A percentile compares a stretch with the other conserved stretches of the same genome.
Evolutionary conservation across 2,888 invertebrate genomes (phyloP).

Genomic region (Stenolophus ochropezus): DNA sequence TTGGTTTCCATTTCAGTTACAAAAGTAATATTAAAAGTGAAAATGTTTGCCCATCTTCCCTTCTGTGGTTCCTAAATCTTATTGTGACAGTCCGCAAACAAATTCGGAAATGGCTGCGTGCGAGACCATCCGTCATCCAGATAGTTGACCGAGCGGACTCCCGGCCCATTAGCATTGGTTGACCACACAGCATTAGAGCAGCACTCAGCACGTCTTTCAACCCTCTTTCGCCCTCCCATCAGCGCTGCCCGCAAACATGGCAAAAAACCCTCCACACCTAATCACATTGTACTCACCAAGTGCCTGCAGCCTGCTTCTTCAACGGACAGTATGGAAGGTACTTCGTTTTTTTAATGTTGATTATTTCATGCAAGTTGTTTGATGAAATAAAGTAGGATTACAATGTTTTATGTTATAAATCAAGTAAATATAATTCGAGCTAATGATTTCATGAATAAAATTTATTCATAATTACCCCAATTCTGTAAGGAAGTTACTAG

Average conservation of each 20-base stretch:
- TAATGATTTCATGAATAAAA: too few species aligned
- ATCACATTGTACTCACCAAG: constrained; percentile 48
- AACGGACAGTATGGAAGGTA: too few species aligned
- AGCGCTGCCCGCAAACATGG: constrained; percentile 15
- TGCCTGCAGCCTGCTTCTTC: too few species aligned
- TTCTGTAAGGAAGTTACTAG: too few species aligned
- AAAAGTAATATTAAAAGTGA: neutral
- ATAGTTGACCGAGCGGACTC: constrained; percentile 47
- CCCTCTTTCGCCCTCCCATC: constrained; percentile 33
- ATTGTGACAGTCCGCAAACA: constrained; percentile 34
- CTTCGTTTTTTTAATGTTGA: too few species aligned
- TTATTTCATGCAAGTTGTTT: too few species aligned
- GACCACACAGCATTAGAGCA: constrained; percentile 46
- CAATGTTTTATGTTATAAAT: too few species aligned
- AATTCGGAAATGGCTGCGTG: neutral
- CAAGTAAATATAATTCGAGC: too few species aligned
- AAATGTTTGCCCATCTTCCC: neutral
- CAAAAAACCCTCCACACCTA: constrained; percentile 4
- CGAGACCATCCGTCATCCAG: constrained; percentile 48
- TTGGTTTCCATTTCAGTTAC: too few species aligned
- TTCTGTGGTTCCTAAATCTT: constrained; percentile 6
- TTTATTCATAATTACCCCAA: too few species aligned
- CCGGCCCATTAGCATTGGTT: constrained; percentile 53
- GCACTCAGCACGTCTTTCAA: constrained; percentile 44
- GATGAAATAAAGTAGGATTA: too few species aligned